Conservation (phyloP, 2,113 vertebrate genomes). For the Mus pahari region DNA sequence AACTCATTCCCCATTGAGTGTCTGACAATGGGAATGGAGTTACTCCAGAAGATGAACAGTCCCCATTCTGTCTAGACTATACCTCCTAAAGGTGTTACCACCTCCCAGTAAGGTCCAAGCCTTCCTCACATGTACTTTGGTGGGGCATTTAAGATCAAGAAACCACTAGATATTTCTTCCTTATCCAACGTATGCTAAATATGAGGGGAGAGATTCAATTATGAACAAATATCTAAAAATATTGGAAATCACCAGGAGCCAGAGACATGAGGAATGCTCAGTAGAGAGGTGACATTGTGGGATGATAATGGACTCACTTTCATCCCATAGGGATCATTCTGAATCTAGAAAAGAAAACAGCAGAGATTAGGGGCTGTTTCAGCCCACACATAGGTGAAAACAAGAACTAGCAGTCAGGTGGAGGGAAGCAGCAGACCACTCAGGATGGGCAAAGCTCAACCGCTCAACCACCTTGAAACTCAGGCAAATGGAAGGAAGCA, state of each 20-base stretch:
- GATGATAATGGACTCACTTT: not conserved
- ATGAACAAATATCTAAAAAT: not conserved
- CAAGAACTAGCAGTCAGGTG: fast-evolving
- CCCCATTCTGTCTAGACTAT: not conserved
- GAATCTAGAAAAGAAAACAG: not conserved
- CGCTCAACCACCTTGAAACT: not conserved
- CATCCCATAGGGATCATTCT: fast-evolving
- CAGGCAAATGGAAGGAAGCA: too few relatives aligned
- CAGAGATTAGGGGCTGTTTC: not conserved
- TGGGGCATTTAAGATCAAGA: not conserved
- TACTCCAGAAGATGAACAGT: not conserved
- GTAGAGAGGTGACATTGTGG: not conserved
- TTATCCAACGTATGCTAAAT: too few relatives aligned
- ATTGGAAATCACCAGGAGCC: not conserved
- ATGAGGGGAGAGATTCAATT: not conserved
- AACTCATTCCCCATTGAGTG: not conserved
- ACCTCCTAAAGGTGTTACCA: not conserved
- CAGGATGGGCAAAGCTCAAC: not conserved
- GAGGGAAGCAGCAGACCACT: not conserved
- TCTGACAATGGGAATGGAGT: not conserved
- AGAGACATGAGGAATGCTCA: not conserved
- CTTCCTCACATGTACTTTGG: too few relatives aligned
- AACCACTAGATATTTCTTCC: too few relatives aligned
- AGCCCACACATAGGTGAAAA: not conserved
- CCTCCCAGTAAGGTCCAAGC: not conserved